Evolutionary conservation across 1,140 invertebrate species (phyloP).

Genomic region (Periplaneta americana): DNA sequence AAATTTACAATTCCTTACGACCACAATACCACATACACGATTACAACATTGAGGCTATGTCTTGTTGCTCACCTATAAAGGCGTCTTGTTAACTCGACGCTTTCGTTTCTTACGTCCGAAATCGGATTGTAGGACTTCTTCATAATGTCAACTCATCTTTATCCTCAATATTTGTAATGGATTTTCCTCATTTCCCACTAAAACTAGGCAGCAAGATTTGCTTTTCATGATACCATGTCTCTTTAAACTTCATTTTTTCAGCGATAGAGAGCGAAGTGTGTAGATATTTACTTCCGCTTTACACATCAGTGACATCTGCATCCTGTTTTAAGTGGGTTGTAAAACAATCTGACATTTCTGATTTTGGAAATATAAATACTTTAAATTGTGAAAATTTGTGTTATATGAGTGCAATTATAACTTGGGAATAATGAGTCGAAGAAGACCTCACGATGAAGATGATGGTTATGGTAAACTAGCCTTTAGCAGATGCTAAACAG

Average conservation of each 20-base stretch:
- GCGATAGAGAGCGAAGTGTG: background rate
- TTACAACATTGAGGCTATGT: background rate
- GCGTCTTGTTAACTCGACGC: constrained; percentile 35
- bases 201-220: constrained; percentile 1
- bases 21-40: too few species aligned
- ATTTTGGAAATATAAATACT: background rate
- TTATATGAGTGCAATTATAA: background rate
- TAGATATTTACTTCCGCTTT: too few species aligned
- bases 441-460: constrained; percentile 69
- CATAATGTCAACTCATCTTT: constrained; percentile 34
- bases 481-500: too few species aligned
- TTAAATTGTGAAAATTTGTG: background rate
- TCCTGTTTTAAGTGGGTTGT: too few species aligned
- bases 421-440: constrained; percentile 57
- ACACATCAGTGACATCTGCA: too few species aligned
- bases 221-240: constrained; percentile 12
- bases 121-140: constrained; percentile 35
- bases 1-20: background rate
- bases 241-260: constrained; percentile 3
- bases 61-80: constrained; percentile 35
- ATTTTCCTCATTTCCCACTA: constrained; percentile 10
- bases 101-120: constrained; percentile 36
- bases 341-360: too few species aligned
- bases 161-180: constrained; percentile 1
- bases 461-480: constrained; percentile 68